Base-by-base conservation (phyloP, 2,888 invertebrate species). In the Miltochrista miniata region DNA sequence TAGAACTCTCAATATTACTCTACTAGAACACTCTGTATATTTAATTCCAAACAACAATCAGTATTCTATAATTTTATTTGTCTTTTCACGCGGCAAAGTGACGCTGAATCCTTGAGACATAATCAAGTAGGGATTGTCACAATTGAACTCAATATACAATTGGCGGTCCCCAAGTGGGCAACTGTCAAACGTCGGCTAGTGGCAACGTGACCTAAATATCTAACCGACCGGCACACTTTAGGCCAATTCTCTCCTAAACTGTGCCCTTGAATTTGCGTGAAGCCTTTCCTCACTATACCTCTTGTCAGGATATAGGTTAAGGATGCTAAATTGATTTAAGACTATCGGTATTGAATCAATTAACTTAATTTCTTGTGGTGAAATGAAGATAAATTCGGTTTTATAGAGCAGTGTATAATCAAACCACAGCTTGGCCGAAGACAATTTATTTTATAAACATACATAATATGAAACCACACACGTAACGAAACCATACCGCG, bases 231-330 rank as follows among this genome's bases (percentile, higher is more conserved):
- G 1, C 11, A 37, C 4, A 10, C 4, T 45, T 47, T 47, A 50
- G 34, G 11, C 18, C 38, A 14, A 48, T 52, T 44, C 51, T 37
- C 45, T 51, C 36, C 38, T 36, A 31, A 59, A 59, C 38, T 54
- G 33, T 7, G 36, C 38, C 31, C 34, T 43, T 41, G 42, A 30
- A 45, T 61, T 53, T 42, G 15, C 47, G 38, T 48, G 42, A 39
- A 37, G 34, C 44, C 18, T 13, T 33, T 36, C 33, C 13, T 30
- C 40, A 13, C 15, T 12, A 15, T 7, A 24, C 8, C 4, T 2
- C 24, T 37, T 47, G 10, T 41, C 37, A 7, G 7, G 18, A 48
- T 36, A 36, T 33, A 9, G 12, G 38, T 47, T 36, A 41, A 37
- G 18, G 5, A 45, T 8, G 14, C 7, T 35, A 40, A 45, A 37